phyloP scores from a whole-genome alignment of 2,113 vertebrate genomes.

The Neotoma lepida region DNA sequence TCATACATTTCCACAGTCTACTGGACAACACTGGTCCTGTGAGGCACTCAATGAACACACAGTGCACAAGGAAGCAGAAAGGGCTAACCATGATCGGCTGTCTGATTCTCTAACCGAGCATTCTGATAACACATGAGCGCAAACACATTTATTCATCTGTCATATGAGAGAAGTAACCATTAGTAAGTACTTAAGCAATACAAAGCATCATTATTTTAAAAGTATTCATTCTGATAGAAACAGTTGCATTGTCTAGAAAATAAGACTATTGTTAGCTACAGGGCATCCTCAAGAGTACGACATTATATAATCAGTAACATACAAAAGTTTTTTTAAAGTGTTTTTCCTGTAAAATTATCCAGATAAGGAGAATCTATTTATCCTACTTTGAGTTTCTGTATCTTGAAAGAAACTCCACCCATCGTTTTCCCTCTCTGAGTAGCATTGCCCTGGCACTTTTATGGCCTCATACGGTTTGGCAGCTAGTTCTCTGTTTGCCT shows the following conservation, averaged over 20 bases:
- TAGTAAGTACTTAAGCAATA: neutral
- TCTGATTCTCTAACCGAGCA: neutral
- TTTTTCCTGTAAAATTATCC: conserved; percentile 56
- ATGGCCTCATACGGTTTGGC: conserved; percentile 68
- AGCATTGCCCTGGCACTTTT: conserved; percentile 69
- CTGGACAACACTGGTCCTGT: neutral
- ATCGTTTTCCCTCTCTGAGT: conserved; percentile 52
- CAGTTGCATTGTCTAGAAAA: conserved; percentile 10
- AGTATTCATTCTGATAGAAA: neutral
- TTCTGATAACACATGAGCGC: neutral
- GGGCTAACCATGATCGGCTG: neutral
- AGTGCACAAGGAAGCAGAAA: neutral
- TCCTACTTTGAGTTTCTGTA: conserved; percentile 37
- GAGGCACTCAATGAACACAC: neutral
- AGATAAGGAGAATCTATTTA: conserved; percentile 17
- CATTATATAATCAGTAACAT: neutral
- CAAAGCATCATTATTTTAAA: neutral
- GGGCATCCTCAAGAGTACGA: neutral
- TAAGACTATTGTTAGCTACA: neutral
- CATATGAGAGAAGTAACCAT: neutral
- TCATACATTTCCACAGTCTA: neutral
- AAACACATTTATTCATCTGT: neutral
- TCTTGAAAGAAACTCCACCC: conserved; percentile 51
- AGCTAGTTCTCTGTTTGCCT: conserved; percentile 71
- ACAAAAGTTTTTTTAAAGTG: neutral